A percentile compares a stretch with the other conserved stretches of the same genome.
Conservation (phyloP, 2,797 vertebrate species). For the Typhlichthys eigenmanni region DNA sequence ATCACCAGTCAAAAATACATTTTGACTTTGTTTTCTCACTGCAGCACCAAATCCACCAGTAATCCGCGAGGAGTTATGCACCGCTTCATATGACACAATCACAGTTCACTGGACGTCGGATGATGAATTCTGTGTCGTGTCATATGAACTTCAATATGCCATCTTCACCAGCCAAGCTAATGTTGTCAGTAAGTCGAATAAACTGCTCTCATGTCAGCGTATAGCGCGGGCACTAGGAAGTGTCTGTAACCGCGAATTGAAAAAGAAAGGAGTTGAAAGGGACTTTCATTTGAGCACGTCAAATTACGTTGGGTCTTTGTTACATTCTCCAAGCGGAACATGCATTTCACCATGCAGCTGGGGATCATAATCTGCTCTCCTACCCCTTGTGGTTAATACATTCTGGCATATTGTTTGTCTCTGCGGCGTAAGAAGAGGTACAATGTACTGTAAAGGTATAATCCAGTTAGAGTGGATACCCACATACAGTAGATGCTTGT, state of each 20-base stretch:
- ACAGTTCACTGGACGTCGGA: slow-evolving; percentile 98
- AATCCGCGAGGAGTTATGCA: slow-evolving; percentile 97
- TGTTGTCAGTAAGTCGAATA: slow-evolving; percentile 90
- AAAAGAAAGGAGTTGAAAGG: slow-evolving; percentile 27
- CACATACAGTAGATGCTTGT: slow-evolving; percentile 27
- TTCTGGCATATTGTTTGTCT: slow-evolving; percentile 6
- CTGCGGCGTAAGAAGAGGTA: neutral
- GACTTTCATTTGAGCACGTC: slow-evolving; percentile 26
- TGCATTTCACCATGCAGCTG: slow-evolving; percentile 20
- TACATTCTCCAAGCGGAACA: slow-evolving; percentile 37
- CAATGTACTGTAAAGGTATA: slow-evolving; percentile 19
- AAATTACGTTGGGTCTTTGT: slow-evolving; percentile 33
- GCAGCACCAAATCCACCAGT: slow-evolving; percentile 91
- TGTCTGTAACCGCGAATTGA: slow-evolving; percentile 16
- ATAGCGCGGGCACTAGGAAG: slow-evolving; percentile 27
- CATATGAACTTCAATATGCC: slow-evolving; percentile 96
- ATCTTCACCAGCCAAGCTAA: slow-evolving; percentile 97
- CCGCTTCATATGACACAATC: slow-evolving; percentile 96
- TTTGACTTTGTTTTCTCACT: slow-evolving; percentile 34
- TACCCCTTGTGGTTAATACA: slow-evolving; percentile 41
- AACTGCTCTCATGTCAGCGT: slow-evolving; percentile 12
- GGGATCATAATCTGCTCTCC: slow-evolving; percentile 22
- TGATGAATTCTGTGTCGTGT: slow-evolving; percentile 95
- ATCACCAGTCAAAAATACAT: slow-evolving; percentile 18
- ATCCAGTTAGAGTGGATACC: slow-evolving; percentile 36